phyloP scores from a whole-genome alignment of 2,888 invertebrate species.

The Scaptomyza polygonia region DNA sequence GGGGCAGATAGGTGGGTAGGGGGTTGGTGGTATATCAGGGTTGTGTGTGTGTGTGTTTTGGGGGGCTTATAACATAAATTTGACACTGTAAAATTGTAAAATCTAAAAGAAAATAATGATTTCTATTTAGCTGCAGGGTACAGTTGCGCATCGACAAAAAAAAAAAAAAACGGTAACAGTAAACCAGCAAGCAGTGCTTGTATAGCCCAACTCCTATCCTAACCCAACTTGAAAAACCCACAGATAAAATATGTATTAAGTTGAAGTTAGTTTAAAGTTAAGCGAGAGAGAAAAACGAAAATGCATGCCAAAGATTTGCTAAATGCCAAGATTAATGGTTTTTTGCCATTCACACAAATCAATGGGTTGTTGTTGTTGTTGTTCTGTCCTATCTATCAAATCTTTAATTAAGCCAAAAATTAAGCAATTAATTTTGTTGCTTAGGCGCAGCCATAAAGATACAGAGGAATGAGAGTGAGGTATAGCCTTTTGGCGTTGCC shows the following conservation, averaged over 20 bases:
- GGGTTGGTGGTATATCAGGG: constrained; percentile 36
- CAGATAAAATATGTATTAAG: background rate
- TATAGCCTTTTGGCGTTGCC: constrained; percentile 42
- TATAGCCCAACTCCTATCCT: too few species aligned
- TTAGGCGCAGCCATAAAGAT: constrained; percentile 11
- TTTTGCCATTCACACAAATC: constrained; percentile 26
- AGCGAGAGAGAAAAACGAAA: constrained; percentile 16
- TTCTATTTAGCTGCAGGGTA: constrained; percentile 60
- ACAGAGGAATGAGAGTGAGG: background rate
- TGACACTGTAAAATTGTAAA: constrained; percentile 76
- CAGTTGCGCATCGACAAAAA: constrained; percentile 56
- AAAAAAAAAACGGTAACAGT: background rate
- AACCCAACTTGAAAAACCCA: too few species aligned
- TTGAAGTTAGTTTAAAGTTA: constrained; percentile 6
- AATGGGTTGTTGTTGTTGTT: constrained; percentile 1
- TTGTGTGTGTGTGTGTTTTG: constrained; percentile 22
- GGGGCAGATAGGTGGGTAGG: too few species aligned
- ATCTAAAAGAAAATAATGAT: constrained; percentile 79
- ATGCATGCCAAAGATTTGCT: background rate
- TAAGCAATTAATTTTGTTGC: constrained; percentile 77
- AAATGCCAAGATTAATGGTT: constrained; percentile 59
- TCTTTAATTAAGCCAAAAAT: constrained; percentile 81
- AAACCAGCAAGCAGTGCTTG: constrained; percentile 16
- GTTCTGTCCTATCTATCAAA: constrained; percentile 44
- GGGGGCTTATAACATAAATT: constrained; percentile 62